phyloP scores from a whole-genome alignment of 2,888 invertebrate genomes.

The Morpho helenor region DNA sequence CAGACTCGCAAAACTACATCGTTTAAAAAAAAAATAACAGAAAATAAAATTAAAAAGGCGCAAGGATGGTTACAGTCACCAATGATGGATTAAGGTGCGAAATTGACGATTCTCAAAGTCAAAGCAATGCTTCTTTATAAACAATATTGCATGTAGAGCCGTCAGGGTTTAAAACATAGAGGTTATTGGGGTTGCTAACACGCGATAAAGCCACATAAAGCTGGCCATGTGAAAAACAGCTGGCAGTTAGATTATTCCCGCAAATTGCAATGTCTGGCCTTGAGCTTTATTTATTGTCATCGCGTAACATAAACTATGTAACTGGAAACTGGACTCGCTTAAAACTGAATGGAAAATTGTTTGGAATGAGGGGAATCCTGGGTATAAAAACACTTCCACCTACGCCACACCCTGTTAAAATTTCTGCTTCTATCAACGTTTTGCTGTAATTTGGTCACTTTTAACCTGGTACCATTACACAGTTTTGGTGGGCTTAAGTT shows the following conservation, averaged over 20 bases:
- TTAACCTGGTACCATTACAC: constrained; percentile 18
- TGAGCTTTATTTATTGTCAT: constrained; percentile 22
- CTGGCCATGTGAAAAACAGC: constrained; percentile 14
- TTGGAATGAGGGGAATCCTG: constrained; percentile 23
- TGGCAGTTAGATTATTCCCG: constrained; percentile 2
- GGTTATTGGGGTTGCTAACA: background rate
- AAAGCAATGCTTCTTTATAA: background rate
- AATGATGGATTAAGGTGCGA: no score
- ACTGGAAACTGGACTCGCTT: constrained; percentile 20
- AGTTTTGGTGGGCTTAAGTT: constrained; percentile 11
- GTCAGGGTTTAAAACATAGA: background rate
- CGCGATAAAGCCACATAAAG: constrained; percentile 17
- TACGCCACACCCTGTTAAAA: constrained; percentile 25
- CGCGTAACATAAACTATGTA: constrained; percentile 20
- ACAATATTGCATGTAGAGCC: background rate
- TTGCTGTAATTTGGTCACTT: constrained; percentile 7
- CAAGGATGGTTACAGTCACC: no score
- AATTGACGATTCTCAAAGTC: no score
- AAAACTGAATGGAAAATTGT: constrained; percentile 22
- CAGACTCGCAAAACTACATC: no score
- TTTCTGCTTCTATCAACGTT: constrained; percentile 25
- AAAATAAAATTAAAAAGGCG: no score
- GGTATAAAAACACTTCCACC: constrained; percentile 23
- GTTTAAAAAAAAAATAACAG: no score
- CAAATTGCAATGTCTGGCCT: constrained; percentile 12